Base-by-base conservation (phyloP, 2,797 vertebrate species). In the Arremon aurantiirostris region DNA sequence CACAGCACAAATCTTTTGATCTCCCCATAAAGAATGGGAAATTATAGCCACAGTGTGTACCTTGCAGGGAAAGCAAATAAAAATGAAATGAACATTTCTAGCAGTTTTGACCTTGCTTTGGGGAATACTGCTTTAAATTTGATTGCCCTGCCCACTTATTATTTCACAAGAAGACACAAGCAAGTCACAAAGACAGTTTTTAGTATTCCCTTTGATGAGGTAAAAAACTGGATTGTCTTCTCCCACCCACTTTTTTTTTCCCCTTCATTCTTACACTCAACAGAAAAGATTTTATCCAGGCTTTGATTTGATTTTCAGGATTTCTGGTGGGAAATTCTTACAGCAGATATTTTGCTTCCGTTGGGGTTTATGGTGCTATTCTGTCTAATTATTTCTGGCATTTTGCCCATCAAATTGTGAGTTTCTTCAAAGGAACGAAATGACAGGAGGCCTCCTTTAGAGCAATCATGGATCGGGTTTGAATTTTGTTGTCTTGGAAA, bases 401-500 rank as follows among this genome's bases (percentile, higher is more conserved):
- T 93, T 98, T 97, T 97, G 96, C 96, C 97, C 97, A 98, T 97
- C 96, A 97, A 97, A 98, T 96, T 96, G 96, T 96, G 91, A 96
- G 91, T 82, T 97, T 96, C 96, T 98, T 97, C 97, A 97, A 98
- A 98, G 96, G 93, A 94, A 97, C 0, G 28, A 97, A 98, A 97
- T 97, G 96, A 97, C 95, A 96, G 95, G 95, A 94, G 96, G 95
- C 96, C 91, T 98, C 94, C 93, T 98, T 97, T 94, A n/a, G 68
- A 96, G 95, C 92, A 96, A 96, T 89, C 94, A 97, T 95, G 95
- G 93, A 96, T 46, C 16, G 80, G 76, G 86, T 97, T 97, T 97
- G 96, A 97, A 97, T 97, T 94, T 96, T 97, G 97, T 98, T 97
- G 97, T 98, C 97, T 97, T 98, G 97, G 97, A 97, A 98, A 98